Conservation (phyloP, 2,113 vertebrate species). For the Todiramphus chloris region DNA sequence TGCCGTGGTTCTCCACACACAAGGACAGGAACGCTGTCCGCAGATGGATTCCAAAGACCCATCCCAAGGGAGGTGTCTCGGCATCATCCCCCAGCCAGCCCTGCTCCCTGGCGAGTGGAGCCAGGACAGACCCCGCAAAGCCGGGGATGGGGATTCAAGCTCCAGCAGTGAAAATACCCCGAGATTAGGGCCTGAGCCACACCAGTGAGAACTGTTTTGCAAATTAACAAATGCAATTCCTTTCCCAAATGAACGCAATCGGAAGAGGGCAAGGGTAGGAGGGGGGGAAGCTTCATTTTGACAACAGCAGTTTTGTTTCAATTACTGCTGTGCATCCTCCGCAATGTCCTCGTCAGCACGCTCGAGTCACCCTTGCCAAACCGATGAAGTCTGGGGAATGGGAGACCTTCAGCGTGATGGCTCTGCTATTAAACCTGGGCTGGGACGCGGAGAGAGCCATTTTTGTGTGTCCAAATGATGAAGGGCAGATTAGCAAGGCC, state of each 20-base stretch:
- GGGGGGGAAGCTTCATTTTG: background rate
- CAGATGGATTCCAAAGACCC: background rate
- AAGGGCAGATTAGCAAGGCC: conserved; percentile 35
- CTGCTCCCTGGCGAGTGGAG: accelerated
- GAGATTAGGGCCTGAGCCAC: background rate
- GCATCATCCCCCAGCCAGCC: accelerated
- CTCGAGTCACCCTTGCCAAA: background rate
- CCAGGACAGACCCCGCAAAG: background rate
- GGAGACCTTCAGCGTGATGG: background rate
- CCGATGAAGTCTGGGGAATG: background rate
- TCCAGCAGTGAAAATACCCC: background rate
- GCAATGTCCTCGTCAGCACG: background rate
- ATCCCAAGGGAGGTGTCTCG: accelerated
- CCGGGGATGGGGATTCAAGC: background rate
- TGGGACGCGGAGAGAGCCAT: background rate
- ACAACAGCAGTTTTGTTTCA: conserved; percentile 23
- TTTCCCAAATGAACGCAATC: background rate
- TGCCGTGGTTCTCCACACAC: background rate
- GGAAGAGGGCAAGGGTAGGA: conserved; percentile 17
- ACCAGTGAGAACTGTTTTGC: background rate
- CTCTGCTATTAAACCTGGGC: background rate
- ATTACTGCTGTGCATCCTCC: background rate
- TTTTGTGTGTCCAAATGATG: background rate
- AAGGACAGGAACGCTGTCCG: accelerated
- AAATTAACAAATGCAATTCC: background rate